Conservation (phyloP, 2,888 invertebrate genomes). For the Gortyna flavago region DNA sequence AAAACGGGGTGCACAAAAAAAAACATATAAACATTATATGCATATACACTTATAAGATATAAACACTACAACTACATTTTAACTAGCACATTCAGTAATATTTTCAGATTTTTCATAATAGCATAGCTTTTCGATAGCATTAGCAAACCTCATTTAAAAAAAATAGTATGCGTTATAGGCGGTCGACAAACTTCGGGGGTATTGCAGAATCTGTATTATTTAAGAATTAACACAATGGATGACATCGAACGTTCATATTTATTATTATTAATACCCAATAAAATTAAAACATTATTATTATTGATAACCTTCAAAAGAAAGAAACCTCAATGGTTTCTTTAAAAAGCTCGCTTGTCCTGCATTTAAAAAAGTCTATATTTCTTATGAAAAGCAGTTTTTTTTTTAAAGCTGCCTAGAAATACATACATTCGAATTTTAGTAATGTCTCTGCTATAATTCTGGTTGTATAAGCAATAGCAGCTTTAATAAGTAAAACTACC, state of each 20-base stretch:
- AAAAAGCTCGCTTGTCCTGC: not conserved
- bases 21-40: conserved; percentile 71
- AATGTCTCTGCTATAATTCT: not conserved
- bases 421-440: not conserved
- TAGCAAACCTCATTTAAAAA: conserved; percentile 16
- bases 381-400: not conserved
- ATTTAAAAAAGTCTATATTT: not conserved
- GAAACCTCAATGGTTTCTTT: not conserved
- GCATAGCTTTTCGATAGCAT: conserved; percentile 37
- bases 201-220: conserved; percentile 6
- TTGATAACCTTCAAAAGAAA: not conserved
- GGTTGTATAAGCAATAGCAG: not conserved
- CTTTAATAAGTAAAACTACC: not conserved
- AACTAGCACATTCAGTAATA: conserved; percentile 87
- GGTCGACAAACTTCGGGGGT: conserved; percentile 54
- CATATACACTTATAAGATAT: conserved; percentile 71
- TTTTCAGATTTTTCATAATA: conserved; percentile 81
- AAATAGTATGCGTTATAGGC: conserved; percentile 38
- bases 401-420: not conserved
- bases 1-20: conserved; percentile 73
- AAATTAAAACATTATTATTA: not conserved
- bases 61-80: conserved; percentile 83
- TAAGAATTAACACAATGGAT: conserved; percentile 1
- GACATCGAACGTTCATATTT: not conserved
- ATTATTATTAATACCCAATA: not conserved